Conservation (phyloP, 2,113 vertebrate species). For the Ictalurus furcatus region DNA sequence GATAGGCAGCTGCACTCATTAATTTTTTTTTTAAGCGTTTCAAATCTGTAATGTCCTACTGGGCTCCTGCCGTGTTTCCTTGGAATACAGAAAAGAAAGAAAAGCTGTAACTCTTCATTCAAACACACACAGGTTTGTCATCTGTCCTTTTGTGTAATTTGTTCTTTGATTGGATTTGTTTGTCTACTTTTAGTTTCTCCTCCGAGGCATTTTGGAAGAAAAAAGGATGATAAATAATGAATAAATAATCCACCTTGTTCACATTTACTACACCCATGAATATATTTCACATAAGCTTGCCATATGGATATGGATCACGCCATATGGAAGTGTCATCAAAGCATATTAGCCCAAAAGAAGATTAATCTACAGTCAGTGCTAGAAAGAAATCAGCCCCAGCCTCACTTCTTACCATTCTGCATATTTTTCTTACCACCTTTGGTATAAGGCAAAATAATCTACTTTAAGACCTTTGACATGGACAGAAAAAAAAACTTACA, state of each 20-base stretch:
- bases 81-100: background rate
- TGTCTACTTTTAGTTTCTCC: background rate
- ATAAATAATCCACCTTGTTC: background rate
- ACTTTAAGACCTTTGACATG: background rate
- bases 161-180: background rate
- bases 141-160: background rate
- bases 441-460: background rate
- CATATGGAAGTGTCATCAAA: background rate
- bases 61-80: background rate
- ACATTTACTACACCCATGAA: background rate
- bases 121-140: background rate
- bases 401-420: background rate
- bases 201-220: background rate
- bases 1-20: background rate
- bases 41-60: background rate
- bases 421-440: background rate
- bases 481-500: background rate
- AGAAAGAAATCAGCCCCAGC: background rate
- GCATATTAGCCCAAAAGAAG: background rate
- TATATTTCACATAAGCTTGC: background rate
- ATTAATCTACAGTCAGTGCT: background rate
- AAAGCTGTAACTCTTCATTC: background rate
- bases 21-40: background rate
- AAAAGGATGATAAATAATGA: background rate
- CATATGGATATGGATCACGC: too few species aligned